Evolutionary conservation across 2,797 vertebrate species (phyloP), one percentile per base, ranked within the genome.

Genomic region (Taenioides sp.): DNA sequence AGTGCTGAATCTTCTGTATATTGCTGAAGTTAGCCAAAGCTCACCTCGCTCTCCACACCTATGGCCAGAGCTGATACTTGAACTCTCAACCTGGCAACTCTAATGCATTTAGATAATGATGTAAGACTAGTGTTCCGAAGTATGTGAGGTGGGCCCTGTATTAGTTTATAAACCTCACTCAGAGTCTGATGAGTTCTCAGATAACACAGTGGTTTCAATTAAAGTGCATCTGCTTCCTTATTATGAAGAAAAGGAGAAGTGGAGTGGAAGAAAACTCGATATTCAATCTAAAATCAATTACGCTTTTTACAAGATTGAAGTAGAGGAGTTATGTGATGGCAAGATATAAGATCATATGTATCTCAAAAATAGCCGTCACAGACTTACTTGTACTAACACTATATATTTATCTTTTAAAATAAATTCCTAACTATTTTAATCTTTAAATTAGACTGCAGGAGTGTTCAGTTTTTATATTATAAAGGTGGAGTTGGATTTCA

Each of bases 131-230:
- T 72, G 74, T 70, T 71, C 68, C 50, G 2, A 18, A 62, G 62
- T 14, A 67, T 23, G 18, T 60, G 63, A 37, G 2, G 40, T 58
- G 23, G 23, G 23, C 65, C 61, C 43, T 60, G 65, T 72, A 82
- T 84, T 77, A 64, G 80, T 82, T 89, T 87, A 80, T 31, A 76
- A 85, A 80, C 75, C 79, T 78, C 76, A 57, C 28, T 31, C 59
- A 65, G 70, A 73, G 20, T 40, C 61, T 64, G 61, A 37, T 79
- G n/a, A 64, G 61, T 52, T 76, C 70, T 87, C 67, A 66, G 16
- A 65, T 75, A 76, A 74, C 74, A 76, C 28, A 70, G 68, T 59
- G 2, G 57, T 27, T 57, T 79, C 68, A 20, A 69, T 76, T 23
- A 1, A 64, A 59, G 57, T 65, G 49, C 31, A 28, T 22, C 74